Evolutionary conservation across 2,888 invertebrate genomes (phyloP).

Genomic region (Steromphala cineraria): DNA sequence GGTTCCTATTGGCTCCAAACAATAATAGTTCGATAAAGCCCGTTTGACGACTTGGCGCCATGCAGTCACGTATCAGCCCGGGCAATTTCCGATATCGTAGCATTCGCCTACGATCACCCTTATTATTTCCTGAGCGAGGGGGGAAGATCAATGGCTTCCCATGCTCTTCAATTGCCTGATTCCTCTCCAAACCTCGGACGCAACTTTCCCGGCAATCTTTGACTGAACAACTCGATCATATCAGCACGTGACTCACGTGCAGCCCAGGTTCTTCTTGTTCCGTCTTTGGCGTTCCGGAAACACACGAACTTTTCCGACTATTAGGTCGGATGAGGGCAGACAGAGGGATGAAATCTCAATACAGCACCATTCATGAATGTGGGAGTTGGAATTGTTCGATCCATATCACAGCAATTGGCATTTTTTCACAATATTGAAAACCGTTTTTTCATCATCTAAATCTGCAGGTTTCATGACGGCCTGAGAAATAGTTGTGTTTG

Average conservation of each 20-base stretch:
- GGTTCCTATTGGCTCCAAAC: constrained; percentile 10
- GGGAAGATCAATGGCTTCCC: constrained; percentile 5
- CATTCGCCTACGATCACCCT: background rate
- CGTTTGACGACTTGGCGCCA: background rate
- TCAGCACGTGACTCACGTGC: background rate
- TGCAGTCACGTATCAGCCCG: background rate
- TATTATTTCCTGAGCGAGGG: constrained; percentile 8
- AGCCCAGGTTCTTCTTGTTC: background rate
- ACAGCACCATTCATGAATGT: constrained; percentile 15
- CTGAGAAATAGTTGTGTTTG: constrained; percentile 48
- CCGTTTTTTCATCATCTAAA: background rate
- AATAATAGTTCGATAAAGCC: constrained; percentile 14
- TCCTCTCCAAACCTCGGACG: constrained; percentile 7
- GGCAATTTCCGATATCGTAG: background rate
- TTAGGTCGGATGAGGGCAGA: background rate
- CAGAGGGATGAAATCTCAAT: background rate
- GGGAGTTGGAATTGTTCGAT: constrained; percentile 1
- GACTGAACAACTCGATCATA: background rate
- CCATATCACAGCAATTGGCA: constrained; percentile 11
- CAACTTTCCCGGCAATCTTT: background rate
- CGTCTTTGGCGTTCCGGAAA: background rate
- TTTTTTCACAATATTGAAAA: background rate
- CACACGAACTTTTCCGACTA: background rate
- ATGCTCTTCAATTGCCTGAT: constrained; percentile 3
- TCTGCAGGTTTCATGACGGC: constrained; percentile 31